phyloP scores from a whole-genome alignment of 2,113 vertebrate genomes.

The Pseudorectes ferrugineus region DNA sequence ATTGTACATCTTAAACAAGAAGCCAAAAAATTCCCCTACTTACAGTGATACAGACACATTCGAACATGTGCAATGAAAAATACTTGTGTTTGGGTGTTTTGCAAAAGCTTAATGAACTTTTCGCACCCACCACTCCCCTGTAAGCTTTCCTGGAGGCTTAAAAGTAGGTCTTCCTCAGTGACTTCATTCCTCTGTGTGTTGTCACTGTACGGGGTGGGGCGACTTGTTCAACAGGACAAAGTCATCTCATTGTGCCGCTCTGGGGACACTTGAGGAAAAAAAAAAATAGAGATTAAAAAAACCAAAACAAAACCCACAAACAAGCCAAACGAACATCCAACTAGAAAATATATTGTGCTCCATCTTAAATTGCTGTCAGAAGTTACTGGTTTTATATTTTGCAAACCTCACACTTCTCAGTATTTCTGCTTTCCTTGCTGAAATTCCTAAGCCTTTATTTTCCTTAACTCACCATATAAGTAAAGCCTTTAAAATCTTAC shows the following conservation, averaged over 20 bases:
- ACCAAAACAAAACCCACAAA: not conserved
- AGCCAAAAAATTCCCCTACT: not conserved
- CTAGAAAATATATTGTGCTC: not conserved
- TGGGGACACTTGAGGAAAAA: not conserved
- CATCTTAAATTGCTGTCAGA: not conserved
- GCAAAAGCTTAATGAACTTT: not conserved
- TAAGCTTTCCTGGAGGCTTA: not conserved
- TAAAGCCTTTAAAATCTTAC: not conserved
- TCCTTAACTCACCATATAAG: not conserved
- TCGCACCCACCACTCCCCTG: not conserved
- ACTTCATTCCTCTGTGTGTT: not conserved
- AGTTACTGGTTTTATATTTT: not conserved
- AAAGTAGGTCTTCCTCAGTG: not conserved
- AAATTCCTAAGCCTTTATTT: not conserved
- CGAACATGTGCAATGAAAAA: not conserved
- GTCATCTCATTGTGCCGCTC: not conserved
- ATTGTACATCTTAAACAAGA: not conserved
- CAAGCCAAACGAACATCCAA: not conserved
- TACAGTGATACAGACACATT: not conserved
- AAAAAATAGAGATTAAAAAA: not conserved
- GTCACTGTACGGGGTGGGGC: fast-evolving
- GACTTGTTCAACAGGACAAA: not conserved
- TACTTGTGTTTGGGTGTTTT: not conserved
- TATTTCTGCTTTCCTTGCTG: not conserved
- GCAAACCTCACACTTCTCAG: not conserved